Conservation (phyloP, 2,888 invertebrate genomes). For the Atethmia centrago region DNA sequence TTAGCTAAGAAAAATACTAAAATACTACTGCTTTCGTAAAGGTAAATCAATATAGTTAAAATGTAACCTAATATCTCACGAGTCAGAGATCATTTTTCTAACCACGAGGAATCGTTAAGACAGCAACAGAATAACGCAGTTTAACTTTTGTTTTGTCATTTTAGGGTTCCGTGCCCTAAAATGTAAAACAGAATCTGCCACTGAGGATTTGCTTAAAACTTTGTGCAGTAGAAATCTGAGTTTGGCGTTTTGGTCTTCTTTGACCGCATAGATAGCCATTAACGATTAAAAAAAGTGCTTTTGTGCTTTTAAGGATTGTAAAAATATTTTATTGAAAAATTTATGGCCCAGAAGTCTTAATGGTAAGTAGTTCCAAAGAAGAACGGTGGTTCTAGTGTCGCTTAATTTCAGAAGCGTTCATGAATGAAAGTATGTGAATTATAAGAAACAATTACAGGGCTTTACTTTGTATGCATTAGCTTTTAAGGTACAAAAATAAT, state of each 20-base stretch:
- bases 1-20: too few species aligned
- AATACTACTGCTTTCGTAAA: not conserved
- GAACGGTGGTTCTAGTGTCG: too few species aligned
- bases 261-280: not conserved
- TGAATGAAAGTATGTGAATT: too few species aligned
- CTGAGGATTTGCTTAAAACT: not conserved
- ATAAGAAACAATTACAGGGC: too few species aligned
- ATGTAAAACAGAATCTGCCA: not conserved
- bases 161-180: not conserved
- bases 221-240: not conserved
- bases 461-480: too few species aligned
- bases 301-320: not conserved
- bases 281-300: not conserved
- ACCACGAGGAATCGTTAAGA: slow-evolving; percentile 5
- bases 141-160: not conserved
- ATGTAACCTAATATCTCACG: slow-evolving; percentile 15
- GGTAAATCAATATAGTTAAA: not conserved
- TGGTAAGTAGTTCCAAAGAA: too few species aligned
- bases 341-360: not conserved
- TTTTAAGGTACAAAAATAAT: too few species aligned
- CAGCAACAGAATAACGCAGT: slow-evolving; percentile 5
- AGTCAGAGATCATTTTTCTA: not conserved
- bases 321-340: not conserved
- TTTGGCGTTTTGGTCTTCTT: too few species aligned
- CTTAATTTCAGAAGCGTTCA: too few species aligned